Evolutionary conservation across 2,797 vertebrate genomes (phyloP).

Genomic region (Chrysocyon brachyurus): DNA sequence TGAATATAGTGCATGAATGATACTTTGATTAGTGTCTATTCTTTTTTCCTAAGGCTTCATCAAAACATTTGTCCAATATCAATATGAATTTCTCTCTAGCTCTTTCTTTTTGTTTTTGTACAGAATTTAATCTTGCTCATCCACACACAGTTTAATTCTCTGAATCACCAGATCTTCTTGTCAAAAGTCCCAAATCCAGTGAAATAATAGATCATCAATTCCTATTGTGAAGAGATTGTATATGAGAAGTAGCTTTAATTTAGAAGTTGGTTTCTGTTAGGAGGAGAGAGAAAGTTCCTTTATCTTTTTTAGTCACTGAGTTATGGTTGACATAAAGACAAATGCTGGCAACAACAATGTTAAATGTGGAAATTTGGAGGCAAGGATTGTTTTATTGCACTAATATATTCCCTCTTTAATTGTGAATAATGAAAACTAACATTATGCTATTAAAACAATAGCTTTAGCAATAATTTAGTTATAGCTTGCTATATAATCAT

Average conservation of each 20-base stretch:
- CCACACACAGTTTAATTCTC: constrained; percentile 86
- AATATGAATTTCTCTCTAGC: constrained; percentile 76
- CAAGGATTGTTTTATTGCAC: constrained; percentile 50
- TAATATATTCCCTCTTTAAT: constrained; percentile 59
- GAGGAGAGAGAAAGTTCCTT: constrained; percentile 71
- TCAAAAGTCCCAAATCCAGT: constrained; percentile 81
- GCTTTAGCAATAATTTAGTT: constrained; percentile 39
- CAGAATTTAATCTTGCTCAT: constrained; percentile 82
- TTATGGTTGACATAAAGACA: constrained; percentile 62
- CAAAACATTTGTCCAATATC: constrained; percentile 81
- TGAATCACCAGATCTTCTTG: constrained; percentile 87
- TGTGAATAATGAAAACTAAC: constrained; percentile 58
- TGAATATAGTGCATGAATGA: constrained; percentile 59
- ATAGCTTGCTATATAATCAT: constrained; percentile 26
- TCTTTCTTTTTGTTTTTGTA: constrained; percentile 71
- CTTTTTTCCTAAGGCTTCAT: constrained; percentile 81
- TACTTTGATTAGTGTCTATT: constrained; percentile 81
- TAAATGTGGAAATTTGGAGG: constrained; percentile 64
- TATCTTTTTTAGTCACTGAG: constrained; percentile 72
- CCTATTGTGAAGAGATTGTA: constrained; percentile 75
- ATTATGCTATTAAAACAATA: constrained; percentile 37
- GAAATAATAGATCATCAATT: constrained; percentile 87
- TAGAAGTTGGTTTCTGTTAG: constrained; percentile 77
- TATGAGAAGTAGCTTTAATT: constrained; percentile 85
- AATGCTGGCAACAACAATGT: constrained; percentile 57